Base-by-base conservation (phyloP, 1,140 invertebrate species). In the Drosophila rhopaloa region DNA sequence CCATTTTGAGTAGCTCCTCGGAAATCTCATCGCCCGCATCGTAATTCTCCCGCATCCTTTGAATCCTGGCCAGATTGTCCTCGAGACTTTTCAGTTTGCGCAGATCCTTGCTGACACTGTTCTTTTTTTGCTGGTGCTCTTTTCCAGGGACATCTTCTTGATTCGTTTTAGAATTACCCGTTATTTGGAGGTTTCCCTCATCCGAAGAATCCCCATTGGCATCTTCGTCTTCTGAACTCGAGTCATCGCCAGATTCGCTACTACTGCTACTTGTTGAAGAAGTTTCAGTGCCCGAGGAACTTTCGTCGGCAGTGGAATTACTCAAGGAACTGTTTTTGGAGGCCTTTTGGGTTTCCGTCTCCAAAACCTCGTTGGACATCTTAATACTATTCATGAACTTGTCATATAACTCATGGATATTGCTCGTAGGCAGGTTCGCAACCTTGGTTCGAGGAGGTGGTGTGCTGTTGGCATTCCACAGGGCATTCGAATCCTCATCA, bases 311-410 rank as follows among this genome's bases (percentile, higher is more conserved):
- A 56, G 76, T 62, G 58, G 68, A 74, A 50, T 68, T 75, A 43
- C 58, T 80, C 44, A 80, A 58, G 63, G 77, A 83, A 61, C 76
- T 84, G 44, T 57, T 76, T 61, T 63, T 65, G 5, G 50, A 44
- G 11, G 55, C 9, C 5, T 61, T 35, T 8, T 47, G 27, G 10
- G 40, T 35, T 38, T 27, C 10, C 5, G 37, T 6, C 37, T 58
- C 11, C 40, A 27, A 14, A 51, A 37, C 29, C 16, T 32, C 53
- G 63, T 35, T 19, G 29, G 59, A 8, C 77, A 81, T 83, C 24
- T 92, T 73, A 44, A 92, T 92, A 76, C 89, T 92, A 62, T 83
- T 90, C 59, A 92, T 85, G 55, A 92, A 92, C 29, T 89, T 90
- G 32, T 92, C 81, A 56, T 92, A 92, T n/a, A 92, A 8, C 5